Evolutionary conservation across 2,797 vertebrate genomes (phyloP).

Genomic region (Liparis tanakae): DNA sequence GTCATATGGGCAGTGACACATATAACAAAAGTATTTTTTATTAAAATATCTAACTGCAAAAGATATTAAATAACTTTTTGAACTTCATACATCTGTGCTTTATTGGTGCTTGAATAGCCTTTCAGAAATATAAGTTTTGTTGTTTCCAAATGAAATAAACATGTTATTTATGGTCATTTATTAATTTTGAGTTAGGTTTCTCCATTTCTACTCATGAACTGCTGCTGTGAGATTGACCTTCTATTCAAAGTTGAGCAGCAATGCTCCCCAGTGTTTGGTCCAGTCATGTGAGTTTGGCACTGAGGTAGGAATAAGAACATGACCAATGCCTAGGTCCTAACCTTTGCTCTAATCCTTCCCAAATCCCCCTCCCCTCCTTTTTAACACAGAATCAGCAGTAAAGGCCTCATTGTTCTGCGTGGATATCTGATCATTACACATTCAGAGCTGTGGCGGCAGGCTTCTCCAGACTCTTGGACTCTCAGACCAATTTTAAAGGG

Average conservation of each 20-base stretch:
- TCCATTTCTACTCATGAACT: too few relatives aligned
- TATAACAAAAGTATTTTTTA: background rate
- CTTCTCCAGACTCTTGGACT: constrained; percentile 68
- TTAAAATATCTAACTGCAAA: background rate
- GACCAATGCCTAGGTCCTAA: constrained; percentile 67
- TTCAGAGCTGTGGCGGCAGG: constrained; percentile 64
- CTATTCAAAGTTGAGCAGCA: constrained; percentile 20
- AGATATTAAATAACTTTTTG: background rate
- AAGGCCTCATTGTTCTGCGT: constrained; percentile 82
- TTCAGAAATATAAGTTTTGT: background rate
- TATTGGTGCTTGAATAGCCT: background rate
- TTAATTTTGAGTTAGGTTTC: background rate
- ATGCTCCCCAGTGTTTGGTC: constrained; percentile 42
- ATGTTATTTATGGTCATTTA: background rate
- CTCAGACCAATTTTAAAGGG: constrained; percentile 49
- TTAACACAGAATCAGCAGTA: constrained; percentile 77
- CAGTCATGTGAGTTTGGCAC: constrained; percentile 54
- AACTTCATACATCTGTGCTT: background rate
- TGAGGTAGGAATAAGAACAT: constrained; percentile 49
- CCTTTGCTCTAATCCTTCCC: constrained; percentile 74
- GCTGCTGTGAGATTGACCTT: background rate
- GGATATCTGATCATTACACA: constrained; percentile 83
- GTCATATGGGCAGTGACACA: background rate
- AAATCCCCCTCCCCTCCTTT: constrained; percentile 35
- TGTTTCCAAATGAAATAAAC: background rate